Base-by-base conservation (phyloP, 2,888 invertebrate species). In the Cantharis rufa region DNA sequence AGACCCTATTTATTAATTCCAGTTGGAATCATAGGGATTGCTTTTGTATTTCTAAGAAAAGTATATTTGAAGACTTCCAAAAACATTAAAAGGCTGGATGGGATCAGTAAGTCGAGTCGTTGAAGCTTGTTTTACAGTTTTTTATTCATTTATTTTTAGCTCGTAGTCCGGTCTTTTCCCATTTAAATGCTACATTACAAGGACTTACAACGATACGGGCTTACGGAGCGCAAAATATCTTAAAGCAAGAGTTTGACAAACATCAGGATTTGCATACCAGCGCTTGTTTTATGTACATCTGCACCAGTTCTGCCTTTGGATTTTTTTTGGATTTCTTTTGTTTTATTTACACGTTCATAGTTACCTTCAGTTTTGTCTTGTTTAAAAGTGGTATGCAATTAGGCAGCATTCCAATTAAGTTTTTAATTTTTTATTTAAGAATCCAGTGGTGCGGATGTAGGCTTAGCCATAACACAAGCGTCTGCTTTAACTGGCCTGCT, bases 151-250 rank as follows among this genome's bases (percentile, higher is more conserved):
- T n/a, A n/a, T n/a, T n/a, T n/a, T 86, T 89, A 96, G 96, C 94
- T 82, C 91, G 95, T 75, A 95, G 95, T 84, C 96, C 96, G 0
- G 94, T 96, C 0, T 96, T 95, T 86, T 92, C 94, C 0, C 95
- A 96, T 86, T 88, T 96, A 27, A 94, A 93, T 84, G 93, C 95
- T 10, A 93, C 94, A 0, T 89, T 96, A 2, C 91, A 93, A 81
- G 96, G 96, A 0, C 87, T 96, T 18, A 92, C 94, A 0, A 95
- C 96, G 0, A 94, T 97, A 66, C 89, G 96, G 74, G 94, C 96
- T 0, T 95, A 93, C 83, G 90, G 91, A 2, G 93, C 93, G 0
- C 92, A 95, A 86, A 84, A 89, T 1, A 90, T 92, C 7, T 90
- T 96, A 69, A 85, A 90, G 89, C 81, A 87, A 83, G 80, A 91